Conservation (phyloP, 1,140 invertebrate species). For the Nautilus pompilius region DNA sequence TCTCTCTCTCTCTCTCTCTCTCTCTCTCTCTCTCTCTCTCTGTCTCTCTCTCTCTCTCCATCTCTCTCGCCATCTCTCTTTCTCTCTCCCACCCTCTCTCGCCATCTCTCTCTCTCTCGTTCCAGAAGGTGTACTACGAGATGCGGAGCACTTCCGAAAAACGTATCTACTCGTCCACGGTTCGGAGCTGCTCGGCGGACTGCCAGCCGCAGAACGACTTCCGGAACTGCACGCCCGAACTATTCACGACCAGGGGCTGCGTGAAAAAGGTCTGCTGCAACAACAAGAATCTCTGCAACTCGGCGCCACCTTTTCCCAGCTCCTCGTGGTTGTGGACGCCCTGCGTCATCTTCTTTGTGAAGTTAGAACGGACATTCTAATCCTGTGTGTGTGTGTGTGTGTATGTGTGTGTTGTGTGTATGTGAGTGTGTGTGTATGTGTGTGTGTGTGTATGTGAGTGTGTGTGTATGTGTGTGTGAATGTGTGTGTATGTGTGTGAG, state of each 20-base stretch:
- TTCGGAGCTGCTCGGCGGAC: slow-evolving; percentile 31
- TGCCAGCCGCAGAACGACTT: slow-evolving; percentile 34
- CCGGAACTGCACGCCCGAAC: slow-evolving; percentile 26
- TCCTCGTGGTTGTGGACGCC: not conserved
- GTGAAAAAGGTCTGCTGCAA: slow-evolving; percentile 28
- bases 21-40: too few species aligned
- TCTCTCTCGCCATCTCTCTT: too few species aligned
- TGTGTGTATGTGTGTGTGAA: not conserved
- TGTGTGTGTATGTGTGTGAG: not conserved
- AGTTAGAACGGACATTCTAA: not conserved
- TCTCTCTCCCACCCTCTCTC: not conserved
- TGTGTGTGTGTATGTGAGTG: not conserved
- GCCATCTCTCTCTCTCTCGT: not conserved
- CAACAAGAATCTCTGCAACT: slow-evolving; percentile 38
- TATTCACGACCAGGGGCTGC: slow-evolving; percentile 31
- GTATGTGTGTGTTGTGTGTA: not conserved
- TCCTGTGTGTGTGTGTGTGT: not conserved
- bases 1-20: not conserved
- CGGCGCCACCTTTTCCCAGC: not conserved
- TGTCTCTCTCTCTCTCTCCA: too few species aligned
- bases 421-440: not conserved
- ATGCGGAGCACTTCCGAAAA: slow-evolving; percentile 30
- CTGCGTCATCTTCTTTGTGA: not conserved
- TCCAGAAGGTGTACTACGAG: slow-evolving; percentile 39
- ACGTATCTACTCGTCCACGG: slow-evolving; percentile 27